Conservation (phyloP, 2,113 vertebrate species). For the Addax nasomaculatus region DNA sequence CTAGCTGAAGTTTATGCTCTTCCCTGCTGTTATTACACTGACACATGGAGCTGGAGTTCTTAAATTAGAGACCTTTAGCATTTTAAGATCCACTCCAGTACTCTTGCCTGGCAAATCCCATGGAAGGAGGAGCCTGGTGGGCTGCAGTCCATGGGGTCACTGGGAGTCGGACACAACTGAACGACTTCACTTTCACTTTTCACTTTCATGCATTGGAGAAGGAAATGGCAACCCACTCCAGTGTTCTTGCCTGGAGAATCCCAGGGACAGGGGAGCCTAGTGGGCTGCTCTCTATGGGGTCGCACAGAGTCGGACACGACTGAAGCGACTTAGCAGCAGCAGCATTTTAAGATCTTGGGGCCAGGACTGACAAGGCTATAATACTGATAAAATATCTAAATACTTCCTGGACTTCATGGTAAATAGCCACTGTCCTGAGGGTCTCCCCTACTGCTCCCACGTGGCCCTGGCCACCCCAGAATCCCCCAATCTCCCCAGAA, state of each 20-base stretch:
- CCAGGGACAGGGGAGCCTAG: fast-evolving
- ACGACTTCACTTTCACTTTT: too few species aligned
- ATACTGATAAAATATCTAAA: background rate
- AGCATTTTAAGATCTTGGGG: background rate
- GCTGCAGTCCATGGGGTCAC: too few species aligned
- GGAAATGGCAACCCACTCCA: too few species aligned
- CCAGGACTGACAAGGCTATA: background rate
- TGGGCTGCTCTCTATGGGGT: fast-evolving
- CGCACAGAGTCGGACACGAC: fast-evolving
- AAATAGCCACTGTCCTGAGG: background rate
- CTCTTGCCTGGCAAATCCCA: too few species aligned
- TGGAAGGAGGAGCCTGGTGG: too few species aligned
- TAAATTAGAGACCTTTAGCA: background rate
- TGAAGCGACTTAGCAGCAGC: too few species aligned
- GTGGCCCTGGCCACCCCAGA: background rate
- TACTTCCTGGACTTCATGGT: background rate
- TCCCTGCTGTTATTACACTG: background rate
- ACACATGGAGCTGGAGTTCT: background rate
- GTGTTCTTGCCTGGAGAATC: too few species aligned
- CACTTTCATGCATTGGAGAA: too few species aligned
- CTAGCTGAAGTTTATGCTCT: background rate
- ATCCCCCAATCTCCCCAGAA: background rate
- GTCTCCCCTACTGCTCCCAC: background rate
- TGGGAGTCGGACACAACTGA: too few species aligned
- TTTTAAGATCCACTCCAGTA: background rate